These are phyloP conservation scores for Cynaeus angustus DNA, from an alignment of 2,888 invertebrate genomes.

Conservation along the genomic window DNA sequence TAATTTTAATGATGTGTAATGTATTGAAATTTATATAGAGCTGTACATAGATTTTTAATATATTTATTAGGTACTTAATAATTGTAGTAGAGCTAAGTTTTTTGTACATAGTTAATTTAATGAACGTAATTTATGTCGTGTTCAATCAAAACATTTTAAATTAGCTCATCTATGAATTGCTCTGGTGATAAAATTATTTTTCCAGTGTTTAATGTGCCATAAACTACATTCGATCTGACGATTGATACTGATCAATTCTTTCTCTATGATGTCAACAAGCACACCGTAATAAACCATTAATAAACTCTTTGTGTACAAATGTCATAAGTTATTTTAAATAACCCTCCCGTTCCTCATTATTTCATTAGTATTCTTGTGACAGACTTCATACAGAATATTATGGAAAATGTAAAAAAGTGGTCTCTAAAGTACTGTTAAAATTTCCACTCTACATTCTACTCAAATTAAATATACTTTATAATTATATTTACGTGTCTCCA, in stretches of 20 bases:
- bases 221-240: conserved; percentile 47
- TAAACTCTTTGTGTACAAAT: conserved; percentile 60
- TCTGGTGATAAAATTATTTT: conserved; percentile 49
- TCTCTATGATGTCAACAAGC: conserved; percentile 49
- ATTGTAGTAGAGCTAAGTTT: conserved; percentile 53
- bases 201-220: conserved; percentile 54
- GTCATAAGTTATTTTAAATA: neutral
- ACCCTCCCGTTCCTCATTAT: neutral
- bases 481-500: too few species aligned
- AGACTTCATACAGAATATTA: too few species aligned
- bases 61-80: conserved; percentile 58
- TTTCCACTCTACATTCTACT: too few species aligned
- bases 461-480: too few species aligned
- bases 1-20: conserved; percentile 52
- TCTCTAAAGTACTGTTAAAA: too few species aligned
- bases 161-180: conserved; percentile 36
- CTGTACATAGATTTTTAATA: conserved; percentile 65
- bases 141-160: conserved; percentile 40
- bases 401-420: too few species aligned
- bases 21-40: conserved; percentile 61
- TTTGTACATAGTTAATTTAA: conserved; percentile 56
- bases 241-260: conserved; percentile 21
- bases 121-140: conserved; percentile 50
- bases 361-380: too few species aligned
- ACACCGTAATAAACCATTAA: conserved; percentile 56